These are phyloP conservation scores for Caerostris darwini DNA, from an alignment of 1,140 invertebrate species.

Conservation along the genomic window DNA sequence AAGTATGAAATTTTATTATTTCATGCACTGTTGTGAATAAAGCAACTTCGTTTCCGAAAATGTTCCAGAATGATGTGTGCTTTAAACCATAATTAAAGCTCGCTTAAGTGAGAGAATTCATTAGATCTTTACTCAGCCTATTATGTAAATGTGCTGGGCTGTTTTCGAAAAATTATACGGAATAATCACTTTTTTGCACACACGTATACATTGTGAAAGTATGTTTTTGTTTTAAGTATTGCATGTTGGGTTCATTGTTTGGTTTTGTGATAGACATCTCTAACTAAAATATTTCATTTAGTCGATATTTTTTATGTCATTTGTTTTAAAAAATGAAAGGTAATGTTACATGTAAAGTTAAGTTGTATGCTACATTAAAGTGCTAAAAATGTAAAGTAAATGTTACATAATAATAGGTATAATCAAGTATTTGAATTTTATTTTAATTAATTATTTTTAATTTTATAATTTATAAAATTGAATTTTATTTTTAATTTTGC, in stretches of 20 bases:
- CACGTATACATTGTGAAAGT: too few species aligned
- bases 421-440: too few species aligned
- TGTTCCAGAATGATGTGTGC: slow-evolving; percentile 1
- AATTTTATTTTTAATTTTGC: too few species aligned
- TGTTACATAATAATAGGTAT: too few species aligned
- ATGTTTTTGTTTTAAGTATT: not conserved
- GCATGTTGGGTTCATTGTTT: not conserved
- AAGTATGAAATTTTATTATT: slow-evolving; percentile 44
- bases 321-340: too few species aligned
- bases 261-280: not conserved
- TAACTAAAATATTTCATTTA: too few species aligned
- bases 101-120: slow-evolving; percentile 37
- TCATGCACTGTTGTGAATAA: slow-evolving; percentile 5
- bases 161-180: not conserved
- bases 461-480: too few species aligned
- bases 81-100: slow-evolving; percentile 50
- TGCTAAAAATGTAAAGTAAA: too few species aligned
- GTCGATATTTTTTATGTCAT: too few species aligned
- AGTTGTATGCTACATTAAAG: too few species aligned
- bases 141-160: not conserved
- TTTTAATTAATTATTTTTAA: too few species aligned
- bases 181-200: not conserved
- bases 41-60: not conserved
- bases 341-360: too few species aligned
- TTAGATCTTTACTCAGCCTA: not conserved